A percentile compares a stretch with the other conserved stretches of the same genome.
Conservation (phyloP, 2,113 vertebrate species). For the Periophthalmodon schlosseri region DNA sequence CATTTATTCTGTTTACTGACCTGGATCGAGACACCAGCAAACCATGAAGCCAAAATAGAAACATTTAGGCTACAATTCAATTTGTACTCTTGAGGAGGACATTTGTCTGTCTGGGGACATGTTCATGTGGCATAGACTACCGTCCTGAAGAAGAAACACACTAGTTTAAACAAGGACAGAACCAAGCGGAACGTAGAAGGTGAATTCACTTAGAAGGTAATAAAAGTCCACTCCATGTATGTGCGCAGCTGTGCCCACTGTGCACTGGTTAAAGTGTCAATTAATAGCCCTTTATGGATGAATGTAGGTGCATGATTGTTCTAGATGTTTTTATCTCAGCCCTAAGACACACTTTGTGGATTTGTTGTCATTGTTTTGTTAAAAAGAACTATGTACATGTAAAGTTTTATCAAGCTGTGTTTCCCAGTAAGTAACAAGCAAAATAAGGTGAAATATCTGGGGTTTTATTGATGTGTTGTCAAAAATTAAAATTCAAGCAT, state of each 20-base stretch:
- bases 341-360: no score
- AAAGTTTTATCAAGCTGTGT: no score
- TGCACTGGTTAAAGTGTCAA: background rate
- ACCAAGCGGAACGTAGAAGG: background rate
- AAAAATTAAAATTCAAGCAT: no score
- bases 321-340: background rate
- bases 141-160: background rate
- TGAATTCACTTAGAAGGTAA: background rate
- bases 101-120: background rate
- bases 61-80: slow-evolving; percentile 6
- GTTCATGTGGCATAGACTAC: background rate
- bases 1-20: slow-evolving; percentile 9
- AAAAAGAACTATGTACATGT: no score
- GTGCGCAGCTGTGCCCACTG: background rate
- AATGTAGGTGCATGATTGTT: background rate
- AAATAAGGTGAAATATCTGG: no score
- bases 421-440: no score
- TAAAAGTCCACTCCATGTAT: background rate
- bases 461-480: no score
- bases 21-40: background rate
- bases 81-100: background rate
- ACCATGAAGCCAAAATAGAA: slow-evolving; percentile 2
- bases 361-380: no score
- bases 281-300: background rate
- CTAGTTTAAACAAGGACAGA: background rate